Evolutionary conservation across 2,113 vertebrate genomes (phyloP).

Genomic region (Neofelis nebulosa): DNA sequence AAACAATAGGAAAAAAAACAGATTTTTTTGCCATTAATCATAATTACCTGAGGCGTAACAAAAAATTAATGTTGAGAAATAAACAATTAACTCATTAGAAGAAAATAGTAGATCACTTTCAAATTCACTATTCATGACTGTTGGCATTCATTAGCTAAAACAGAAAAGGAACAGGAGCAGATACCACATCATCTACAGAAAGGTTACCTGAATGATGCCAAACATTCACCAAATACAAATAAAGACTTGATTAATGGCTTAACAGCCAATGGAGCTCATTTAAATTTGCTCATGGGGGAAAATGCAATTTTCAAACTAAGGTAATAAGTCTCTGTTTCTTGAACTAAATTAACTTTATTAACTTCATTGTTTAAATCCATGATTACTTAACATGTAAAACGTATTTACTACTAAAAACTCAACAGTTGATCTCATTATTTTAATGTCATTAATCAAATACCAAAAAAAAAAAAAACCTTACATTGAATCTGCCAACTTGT

Average conservation of each 20-base stretch:
- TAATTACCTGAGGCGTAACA: background rate
- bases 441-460: slow-evolving; percentile 32
- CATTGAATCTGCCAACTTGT: background rate
- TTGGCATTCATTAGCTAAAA: slow-evolving; percentile 17
- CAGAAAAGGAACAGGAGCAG: background rate
- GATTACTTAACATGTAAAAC: slow-evolving; percentile 57
- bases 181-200: slow-evolving; percentile 44
- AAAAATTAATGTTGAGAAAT: slow-evolving; percentile 19
- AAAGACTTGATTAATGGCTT: slow-evolving; percentile 60
- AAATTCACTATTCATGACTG: background rate
- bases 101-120: background rate
- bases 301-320: slow-evolving; percentile 55
- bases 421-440: slow-evolving; percentile 54
- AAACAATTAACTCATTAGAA: background rate
- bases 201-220: slow-evolving; percentile 38
- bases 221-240: slow-evolving; percentile 55
- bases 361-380: slow-evolving; percentile 41
- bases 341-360: slow-evolving; percentile 55
- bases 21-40: background rate
- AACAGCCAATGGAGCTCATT: slow-evolving; percentile 45
- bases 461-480: background rate
- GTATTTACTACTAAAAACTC: background rate
- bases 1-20: background rate
- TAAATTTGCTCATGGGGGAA: slow-evolving; percentile 34
- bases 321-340: slow-evolving; percentile 48